Percentiles rank a stretch among this genome's conserved stretches.
Conservation (phyloP, 2,888 invertebrate species). For the Tupiocoris notatus region DNA sequence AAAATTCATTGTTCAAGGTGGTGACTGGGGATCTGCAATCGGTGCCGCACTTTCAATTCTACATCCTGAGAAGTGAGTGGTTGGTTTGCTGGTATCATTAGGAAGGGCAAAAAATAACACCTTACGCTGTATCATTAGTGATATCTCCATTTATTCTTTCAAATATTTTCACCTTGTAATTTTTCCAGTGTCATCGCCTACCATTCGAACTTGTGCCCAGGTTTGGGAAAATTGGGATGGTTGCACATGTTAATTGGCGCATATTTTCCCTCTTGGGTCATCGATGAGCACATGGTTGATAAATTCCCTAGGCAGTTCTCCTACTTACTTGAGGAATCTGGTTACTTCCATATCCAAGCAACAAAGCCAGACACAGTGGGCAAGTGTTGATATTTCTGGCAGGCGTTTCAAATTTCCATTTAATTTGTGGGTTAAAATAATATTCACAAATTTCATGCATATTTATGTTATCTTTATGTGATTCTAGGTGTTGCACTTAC, state of each 20-base stretch:
- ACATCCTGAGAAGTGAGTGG: slow-evolving; percentile 59
- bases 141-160: not conserved
- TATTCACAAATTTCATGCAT: too few species aligned
- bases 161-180: not conserved
- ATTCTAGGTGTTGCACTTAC: slow-evolving; percentile 64
- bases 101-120: not conserved
- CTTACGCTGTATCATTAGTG: not conserved
- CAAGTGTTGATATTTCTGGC: too few species aligned
- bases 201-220: slow-evolving; percentile 65
- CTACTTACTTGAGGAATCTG: slow-evolving; percentile 55
- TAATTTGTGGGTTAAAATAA: not conserved
- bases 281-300: slow-evolving; percentile 55
- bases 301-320: slow-evolving; percentile 48
- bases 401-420: not conserved
- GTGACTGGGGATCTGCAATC: slow-evolving; percentile 77
- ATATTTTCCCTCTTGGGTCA: slow-evolving; percentile 61
- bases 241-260: slow-evolving; percentile 56
- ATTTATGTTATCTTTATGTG: too few species aligned
- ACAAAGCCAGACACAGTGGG: slow-evolving; percentile 88
- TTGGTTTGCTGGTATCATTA: not conserved
- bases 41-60: slow-evolving; percentile 63
- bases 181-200: slow-evolving; percentile 58
- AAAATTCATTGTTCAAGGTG: slow-evolving; percentile 71
- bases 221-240: slow-evolving; percentile 50
- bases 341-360: slow-evolving; percentile 74